Percentiles rank a stretch among this genome's conserved stretches.
Conservation (phyloP, 2,113 vertebrate genomes). For the Xiphophorus couchianus region DNA sequence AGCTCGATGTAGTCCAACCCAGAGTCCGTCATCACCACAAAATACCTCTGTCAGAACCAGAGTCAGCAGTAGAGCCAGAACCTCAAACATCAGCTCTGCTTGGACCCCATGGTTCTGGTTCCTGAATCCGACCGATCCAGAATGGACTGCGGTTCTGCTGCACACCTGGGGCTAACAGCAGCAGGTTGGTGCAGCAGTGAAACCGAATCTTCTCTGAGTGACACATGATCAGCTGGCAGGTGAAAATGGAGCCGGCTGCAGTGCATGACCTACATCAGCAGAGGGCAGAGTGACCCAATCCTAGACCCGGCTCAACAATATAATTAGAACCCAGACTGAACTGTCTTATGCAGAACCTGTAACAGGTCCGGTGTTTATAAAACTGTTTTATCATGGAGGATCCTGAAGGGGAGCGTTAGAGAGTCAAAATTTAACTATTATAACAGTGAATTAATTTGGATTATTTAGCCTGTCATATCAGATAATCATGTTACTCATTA, state of each 20-base stretch:
- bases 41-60: not conserved
- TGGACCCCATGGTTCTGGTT: not conserved
- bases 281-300: not conserved
- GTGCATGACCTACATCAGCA: not conserved
- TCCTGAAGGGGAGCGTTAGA: not conserved
- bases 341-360: not conserved
- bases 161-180: not conserved
- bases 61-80: not conserved
- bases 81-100: not conserved
- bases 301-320: not conserved
- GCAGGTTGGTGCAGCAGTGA: constrained; percentile 22
- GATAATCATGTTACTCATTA: too few species aligned
- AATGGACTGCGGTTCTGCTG: not conserved
- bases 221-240: constrained; percentile 20
- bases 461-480: too few species aligned
- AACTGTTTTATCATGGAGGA: not conserved
- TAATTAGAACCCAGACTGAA: too few species aligned
- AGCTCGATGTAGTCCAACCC: constrained; percentile 74
- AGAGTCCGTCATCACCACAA: constrained; percentile 28
- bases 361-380: not conserved
- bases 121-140: not conserved
- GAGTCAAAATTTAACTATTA: too few species aligned
- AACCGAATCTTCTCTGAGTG: constrained; percentile 35
- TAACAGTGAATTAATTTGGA: too few species aligned
- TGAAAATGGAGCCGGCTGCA: constrained; percentile 12